A percentile compares a stretch with the other conserved stretches of the same genome.
These are phyloP conservation scores for Laothoe populi DNA, from an alignment of 2,888 invertebrate species.

Conservation along the genomic window DNA sequence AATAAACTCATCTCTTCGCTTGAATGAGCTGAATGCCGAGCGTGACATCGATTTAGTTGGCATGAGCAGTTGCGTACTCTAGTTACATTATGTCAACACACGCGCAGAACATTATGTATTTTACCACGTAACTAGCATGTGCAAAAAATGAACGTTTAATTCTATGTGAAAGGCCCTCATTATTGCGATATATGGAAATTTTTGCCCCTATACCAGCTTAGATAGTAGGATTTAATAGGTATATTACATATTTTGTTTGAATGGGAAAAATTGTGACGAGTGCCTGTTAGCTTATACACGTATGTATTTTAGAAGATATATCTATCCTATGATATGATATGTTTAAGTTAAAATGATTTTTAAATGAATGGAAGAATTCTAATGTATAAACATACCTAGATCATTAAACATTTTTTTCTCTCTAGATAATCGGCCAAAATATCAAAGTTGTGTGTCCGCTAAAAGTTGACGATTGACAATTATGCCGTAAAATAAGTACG, in stretches of 20 bases:
- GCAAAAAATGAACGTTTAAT: slow-evolving; percentile 21
- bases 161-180: slow-evolving; percentile 1
- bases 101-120: slow-evolving; percentile 7
- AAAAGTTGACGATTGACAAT: too few species aligned
- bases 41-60: slow-evolving; percentile 61
- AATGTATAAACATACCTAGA: too few species aligned
- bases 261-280: too few species aligned
- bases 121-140: slow-evolving; percentile 11
- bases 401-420: too few species aligned
- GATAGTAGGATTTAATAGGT: neutral
- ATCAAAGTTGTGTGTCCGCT: too few species aligned
- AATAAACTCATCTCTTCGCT: slow-evolving; percentile 49
- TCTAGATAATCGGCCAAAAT: too few species aligned
- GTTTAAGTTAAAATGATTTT: too few species aligned
- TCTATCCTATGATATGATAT: too few species aligned
- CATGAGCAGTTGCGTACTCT: slow-evolving; percentile 37
- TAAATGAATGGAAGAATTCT: too few species aligned
- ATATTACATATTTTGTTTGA: neutral
- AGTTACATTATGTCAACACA: slow-evolving; percentile 45
- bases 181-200: slow-evolving; percentile 24
- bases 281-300: too few species aligned
- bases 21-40: slow-evolving; percentile 58
- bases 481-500: too few species aligned
- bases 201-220: slow-evolving; percentile 10
- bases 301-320: too few species aligned